Conservation (phyloP, 1,140 invertebrate genomes). For the Cotesia typhae region DNA sequence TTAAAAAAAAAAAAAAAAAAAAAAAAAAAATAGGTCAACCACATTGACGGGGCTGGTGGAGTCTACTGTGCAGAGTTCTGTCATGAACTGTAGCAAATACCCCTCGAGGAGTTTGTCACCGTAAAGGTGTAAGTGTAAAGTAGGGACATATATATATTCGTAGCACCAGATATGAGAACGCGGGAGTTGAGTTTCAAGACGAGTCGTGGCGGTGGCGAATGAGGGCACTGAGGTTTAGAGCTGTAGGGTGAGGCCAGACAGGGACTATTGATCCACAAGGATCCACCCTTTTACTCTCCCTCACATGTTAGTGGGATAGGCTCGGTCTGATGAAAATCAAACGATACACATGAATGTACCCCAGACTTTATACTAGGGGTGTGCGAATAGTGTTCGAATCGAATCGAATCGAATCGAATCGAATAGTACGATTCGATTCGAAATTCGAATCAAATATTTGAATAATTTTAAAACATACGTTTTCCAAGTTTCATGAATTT, state of each 20-base stretch:
- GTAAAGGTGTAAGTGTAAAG: slow-evolving; percentile 18
- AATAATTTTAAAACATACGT: too few species aligned
- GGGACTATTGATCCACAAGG: slow-evolving; percentile 61
- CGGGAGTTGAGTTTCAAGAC: slow-evolving; percentile 50
- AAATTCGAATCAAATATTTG: too few species aligned
- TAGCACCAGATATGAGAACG: slow-evolving; percentile 7
- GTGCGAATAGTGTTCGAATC: too few species aligned
- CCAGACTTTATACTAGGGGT: too few species aligned
- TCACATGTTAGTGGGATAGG: slow-evolving; percentile 42
- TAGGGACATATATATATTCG: slow-evolving; percentile 32
- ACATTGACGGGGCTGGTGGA: slow-evolving; percentile 15
- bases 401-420: too few species aligned
- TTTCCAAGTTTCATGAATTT: too few species aligned
- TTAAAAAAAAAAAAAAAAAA: slow-evolving; percentile 47
- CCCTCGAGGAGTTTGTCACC: slow-evolving; percentile 9
- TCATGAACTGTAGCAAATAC: slow-evolving; percentile 9
- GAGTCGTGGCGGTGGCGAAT: slow-evolving; percentile 50
- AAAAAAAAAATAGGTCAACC: slow-evolving; percentile 48
- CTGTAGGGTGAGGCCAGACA: slow-evolving; percentile 62
- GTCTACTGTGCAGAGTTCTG: slow-evolving; percentile 6
- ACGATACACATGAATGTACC: neutral
- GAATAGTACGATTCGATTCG: too few species aligned
- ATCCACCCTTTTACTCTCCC: slow-evolving; percentile 49
- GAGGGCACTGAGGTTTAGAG: slow-evolving; percentile 52
- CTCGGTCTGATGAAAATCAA: slow-evolving; percentile 38